Evolutionary conservation across 1,140 invertebrate genomes (phyloP), one percentile per base, ranked within the genome.

Genomic region (Vanessa atalanta): DNA sequence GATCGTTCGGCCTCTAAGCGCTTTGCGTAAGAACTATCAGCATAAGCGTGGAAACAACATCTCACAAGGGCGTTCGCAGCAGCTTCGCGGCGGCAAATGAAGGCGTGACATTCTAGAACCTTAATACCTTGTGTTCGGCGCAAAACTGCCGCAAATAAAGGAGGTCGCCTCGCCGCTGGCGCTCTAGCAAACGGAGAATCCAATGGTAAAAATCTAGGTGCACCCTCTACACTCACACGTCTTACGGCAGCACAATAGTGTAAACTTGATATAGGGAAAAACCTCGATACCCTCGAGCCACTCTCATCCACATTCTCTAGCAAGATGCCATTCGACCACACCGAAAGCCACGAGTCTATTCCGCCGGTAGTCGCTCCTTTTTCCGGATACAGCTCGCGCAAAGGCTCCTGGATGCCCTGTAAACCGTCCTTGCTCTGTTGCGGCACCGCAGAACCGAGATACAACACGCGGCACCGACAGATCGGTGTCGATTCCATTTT

Each of bases 21-120:
- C 83, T 96, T 97, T 26, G 97, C 98, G 86, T 98, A 98, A 71
- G 97, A 97, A 76, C 97, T 98, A 91, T 98, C 98, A 0, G 98
- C 98, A 89, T 98, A 98, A 23, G 98, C 97, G 92, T 98, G 98
- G 89, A 99, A 99, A 93, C 98, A 98, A 91, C 98, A 98, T 76
- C 97, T 94, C 50, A 99, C 98, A 82, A 98, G 94, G 71, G 98
- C 98, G 87, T 99, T 99, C 48, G 98, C 98, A 8, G 98, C 98
- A 88, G 98, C 97, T 92, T 98, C 98, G 60, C 97, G 95, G 83
- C 98, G 98, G 93, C 98, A 99, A 81, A 99, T 98, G 91, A 99
- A 99, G 37, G 98, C 98, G 93, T 99, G 99, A 94, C 99, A 99
- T 93, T 99, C 99, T 13, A 99, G 94, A 15, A 99, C 98, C 93